These are phyloP conservation scores for Polydrusus tereticollis DNA, from an alignment of 2,888 invertebrate genomes.

Conservation along the genomic window DNA sequence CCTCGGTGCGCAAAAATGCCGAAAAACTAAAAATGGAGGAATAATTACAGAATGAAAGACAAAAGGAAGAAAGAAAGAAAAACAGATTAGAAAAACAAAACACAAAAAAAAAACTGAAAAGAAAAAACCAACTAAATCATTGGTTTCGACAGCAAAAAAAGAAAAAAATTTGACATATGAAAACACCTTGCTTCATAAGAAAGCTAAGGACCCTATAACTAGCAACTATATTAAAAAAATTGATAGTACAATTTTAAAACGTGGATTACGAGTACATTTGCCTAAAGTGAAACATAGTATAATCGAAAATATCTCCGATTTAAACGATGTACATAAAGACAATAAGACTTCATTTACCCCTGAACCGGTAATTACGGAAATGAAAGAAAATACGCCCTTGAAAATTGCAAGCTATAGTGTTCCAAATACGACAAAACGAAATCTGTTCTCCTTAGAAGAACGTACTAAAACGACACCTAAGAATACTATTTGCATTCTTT, in stretches of 20 bases:
- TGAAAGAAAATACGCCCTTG: too few relatives aligned
- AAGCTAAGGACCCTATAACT: not conserved
- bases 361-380: too few relatives aligned
- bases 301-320: too few relatives aligned
- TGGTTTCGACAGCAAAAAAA: too few relatives aligned
- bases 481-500: not conserved
- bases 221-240: not conserved
- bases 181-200: too few relatives aligned
- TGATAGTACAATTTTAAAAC: conserved; percentile 1
- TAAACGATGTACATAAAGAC: too few relatives aligned
- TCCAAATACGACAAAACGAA: not conserved
- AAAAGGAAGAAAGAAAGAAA: conserved; percentile 15
- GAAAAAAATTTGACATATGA: too few relatives aligned
- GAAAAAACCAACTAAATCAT: too few relatives aligned
- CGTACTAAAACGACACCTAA: not conserved
- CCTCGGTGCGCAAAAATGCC: conserved; percentile 22
- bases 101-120: too few relatives aligned
- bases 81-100: conserved; percentile 16
- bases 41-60: conserved; percentile 10
- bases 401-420: not conserved
- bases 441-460: not conserved
- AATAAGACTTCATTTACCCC: too few relatives aligned
- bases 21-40: conserved; percentile 30
- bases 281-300: too few relatives aligned
- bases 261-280: not conserved